Evolutionary conservation across 30 jellyfish, hydroid and myxozoan species (phyloP), one percentile per base, ranked within the genome.

Genomic region (Hydractinia symbiolongicarpus): DNA sequence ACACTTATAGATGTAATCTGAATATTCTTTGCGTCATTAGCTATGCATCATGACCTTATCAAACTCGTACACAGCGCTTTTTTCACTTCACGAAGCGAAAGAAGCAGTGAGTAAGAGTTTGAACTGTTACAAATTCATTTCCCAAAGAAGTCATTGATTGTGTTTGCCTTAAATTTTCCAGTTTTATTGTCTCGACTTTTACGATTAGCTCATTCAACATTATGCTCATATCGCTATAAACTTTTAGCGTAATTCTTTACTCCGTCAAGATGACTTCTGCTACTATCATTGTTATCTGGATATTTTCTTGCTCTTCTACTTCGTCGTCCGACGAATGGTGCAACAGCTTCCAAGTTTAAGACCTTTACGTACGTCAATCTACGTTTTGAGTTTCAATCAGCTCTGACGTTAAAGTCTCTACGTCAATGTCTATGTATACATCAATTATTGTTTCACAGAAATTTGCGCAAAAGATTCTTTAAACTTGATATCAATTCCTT

Each of bases 331-430:
- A 58, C 2, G 15, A 16, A 3, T 58, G 69, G 0, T 13, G 15
- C 69, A 16, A 58, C 69, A 58, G 1, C 17, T 58, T 58, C 69
- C 69, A 58, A 58, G 15, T 58, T 58, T 3, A 58, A 11, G 69
- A 58, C 69, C 69, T 58, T 3, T 13, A 16, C 69, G 17, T 58
- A 11, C 69, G 15, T 16, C 69, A 58, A 58, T 58, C 69, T 58
- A 58, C 69, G 16, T 58, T 58, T 58, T 58, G 16, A 58, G 69
- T 13, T 11, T 58, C 69, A 13, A 58, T 11, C 17, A 16, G 69
- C 69, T 16, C 69, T 58, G 69, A 58, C 69, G 69, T 58, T 57
- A 58, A 58, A 58, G 69, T 58, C 69, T 58, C 69, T 13, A 58
- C 2, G 69, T 58, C 69, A 58, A 58, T 11, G 69, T 58, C 69